These are phyloP conservation scores for Meteorus colon DNA, from an alignment of 2,888 invertebrate species.

Conservation along the genomic window DNA sequence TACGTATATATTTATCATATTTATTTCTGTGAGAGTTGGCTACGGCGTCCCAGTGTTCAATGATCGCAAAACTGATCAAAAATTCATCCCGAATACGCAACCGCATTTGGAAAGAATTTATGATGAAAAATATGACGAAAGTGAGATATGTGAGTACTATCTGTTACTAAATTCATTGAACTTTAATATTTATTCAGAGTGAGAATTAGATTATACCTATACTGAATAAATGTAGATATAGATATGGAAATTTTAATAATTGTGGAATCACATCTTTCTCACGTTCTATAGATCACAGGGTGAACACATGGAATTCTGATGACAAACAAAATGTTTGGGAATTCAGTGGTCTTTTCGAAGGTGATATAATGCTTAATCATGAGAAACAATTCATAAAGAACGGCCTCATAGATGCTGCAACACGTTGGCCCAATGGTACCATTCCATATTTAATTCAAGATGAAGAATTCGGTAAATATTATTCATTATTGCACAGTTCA, in stretches of 20 bases:
- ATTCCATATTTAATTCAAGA: slow-evolving; percentile 76
- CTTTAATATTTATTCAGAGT: not conserved
- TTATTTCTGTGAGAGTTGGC: slow-evolving; percentile 15
- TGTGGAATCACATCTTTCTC: slow-evolving; percentile 2
- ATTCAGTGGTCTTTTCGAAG: slow-evolving; percentile 77
- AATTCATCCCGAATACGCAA: slow-evolving; percentile 52
- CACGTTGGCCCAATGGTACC: slow-evolving; percentile 75
- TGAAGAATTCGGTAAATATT: slow-evolving; percentile 75
- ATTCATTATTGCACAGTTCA: not conserved
- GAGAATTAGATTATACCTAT: not conserved
- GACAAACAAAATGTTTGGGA: slow-evolving; percentile 76
- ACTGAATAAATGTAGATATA: not conserved
- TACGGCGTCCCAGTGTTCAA: slow-evolving; percentile 39
- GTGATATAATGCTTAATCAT: slow-evolving; percentile 77
- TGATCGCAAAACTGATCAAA: slow-evolving; percentile 40
- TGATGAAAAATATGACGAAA: slow-evolving; percentile 52
- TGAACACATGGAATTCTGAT: slow-evolving; percentile 73
- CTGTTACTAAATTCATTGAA: not conserved
- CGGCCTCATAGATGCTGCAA: slow-evolving; percentile 72
- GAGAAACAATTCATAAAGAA: slow-evolving; percentile 65
- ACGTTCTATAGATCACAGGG: slow-evolving; percentile 53
- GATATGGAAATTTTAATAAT: not conserved
- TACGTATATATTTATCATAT: slow-evolving; percentile 28
- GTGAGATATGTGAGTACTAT: slow-evolving; percentile 54
- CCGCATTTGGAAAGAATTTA: slow-evolving; percentile 55